Base-by-base conservation (phyloP, 2,888 invertebrate genomes). In the Drosophila paucipuncta region DNA sequence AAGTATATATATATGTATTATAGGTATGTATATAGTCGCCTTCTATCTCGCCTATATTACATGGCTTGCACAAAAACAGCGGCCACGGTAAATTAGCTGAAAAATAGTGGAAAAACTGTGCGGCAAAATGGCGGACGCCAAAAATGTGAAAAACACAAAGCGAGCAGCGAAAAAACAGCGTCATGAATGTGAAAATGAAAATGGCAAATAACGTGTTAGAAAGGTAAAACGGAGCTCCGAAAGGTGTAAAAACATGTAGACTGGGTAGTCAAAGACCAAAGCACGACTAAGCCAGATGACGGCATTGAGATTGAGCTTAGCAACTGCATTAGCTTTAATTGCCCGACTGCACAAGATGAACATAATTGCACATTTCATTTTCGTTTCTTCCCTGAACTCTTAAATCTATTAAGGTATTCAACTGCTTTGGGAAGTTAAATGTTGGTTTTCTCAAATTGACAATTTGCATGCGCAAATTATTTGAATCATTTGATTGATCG, bases 41-140 rank as follows among this genome's bases (percentile, higher is more conserved):
- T 30, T 22, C 41, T 10, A 16, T 22, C 30, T 58, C 31, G 43
- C 31, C 58, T 30, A 31, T 31, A 25, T 57, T 52, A 59, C 31
- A 76, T 43, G 78, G 68, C 35, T 68, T 47, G 63, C 74, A 77
- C 79, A 89, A 89, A 84, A 85, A 85, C 80, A 85, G 87, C 76
- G 68, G 88, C 85, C 74, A 88, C 47, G 47, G 88, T 85, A 85
- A 85, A 90, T 85, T 85, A 85, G 88, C 90, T 80, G 81, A 78
- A 80, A 88, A 85, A 85, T 87, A 73, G 83, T 79, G 76, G 76
- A 83, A 85, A 85, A 87, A 86, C 76, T 78, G 78, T 70, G 86
- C 82, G 71, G 84, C 89, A 82, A 86, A 90, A 83, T 86, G 90
- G 84, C 84, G 86, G 80, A 83, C 84, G 78, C 82, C 75, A 81